phyloP scores from a whole-genome alignment of 2,888 invertebrate species.

The Timandra comae region DNA sequence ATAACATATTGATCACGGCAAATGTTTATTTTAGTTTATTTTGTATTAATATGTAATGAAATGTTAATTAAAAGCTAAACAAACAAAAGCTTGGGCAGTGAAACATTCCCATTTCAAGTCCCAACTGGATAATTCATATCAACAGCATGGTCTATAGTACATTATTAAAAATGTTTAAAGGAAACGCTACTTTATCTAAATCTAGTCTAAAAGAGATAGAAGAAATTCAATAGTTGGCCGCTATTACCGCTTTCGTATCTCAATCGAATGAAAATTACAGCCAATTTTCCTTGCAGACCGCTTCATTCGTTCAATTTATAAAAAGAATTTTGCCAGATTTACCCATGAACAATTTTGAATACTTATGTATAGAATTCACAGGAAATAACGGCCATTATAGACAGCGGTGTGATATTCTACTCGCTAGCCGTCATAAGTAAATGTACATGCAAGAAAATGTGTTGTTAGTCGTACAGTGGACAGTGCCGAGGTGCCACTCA shows the following conservation, averaged over 20 bases:
- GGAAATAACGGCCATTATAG: slow-evolving; percentile 71
- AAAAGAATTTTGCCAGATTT: slow-evolving; percentile 71
- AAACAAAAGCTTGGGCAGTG: too few species aligned
- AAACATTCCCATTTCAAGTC: too few species aligned
- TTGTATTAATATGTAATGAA: too few species aligned
- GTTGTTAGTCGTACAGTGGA: slow-evolving; percentile 27
- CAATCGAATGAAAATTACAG: slow-evolving; percentile 31
- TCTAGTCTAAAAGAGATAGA: slow-evolving; percentile 43
- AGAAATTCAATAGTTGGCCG: slow-evolving; percentile 54
- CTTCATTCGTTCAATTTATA: slow-evolving; percentile 29
- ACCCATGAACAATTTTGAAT: slow-evolving; percentile 42
- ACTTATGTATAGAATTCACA: slow-evolving; percentile 24
- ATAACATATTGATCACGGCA: slow-evolving; percentile 4
- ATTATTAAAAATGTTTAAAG: slow-evolving; percentile 2
- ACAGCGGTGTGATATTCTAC: slow-evolving; percentile 49
- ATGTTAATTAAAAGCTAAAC: too few species aligned
- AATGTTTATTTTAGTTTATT: too few species aligned
- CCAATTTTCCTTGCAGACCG: slow-evolving; percentile 49
- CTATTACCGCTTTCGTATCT: slow-evolving; percentile 55
- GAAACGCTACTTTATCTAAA: slow-evolving; percentile 27
- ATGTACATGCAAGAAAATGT: slow-evolving; percentile 54
- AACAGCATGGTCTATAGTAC: too few species aligned
- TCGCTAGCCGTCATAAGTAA: slow-evolving; percentile 49
- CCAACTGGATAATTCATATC: neutral
- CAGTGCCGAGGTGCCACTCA: slow-evolving; percentile 60